Evolutionary conservation across 2,113 vertebrate genomes (phyloP), one percentile per base, ranked within the genome.

Genomic region (Cebidichthys violaceus): DNA sequence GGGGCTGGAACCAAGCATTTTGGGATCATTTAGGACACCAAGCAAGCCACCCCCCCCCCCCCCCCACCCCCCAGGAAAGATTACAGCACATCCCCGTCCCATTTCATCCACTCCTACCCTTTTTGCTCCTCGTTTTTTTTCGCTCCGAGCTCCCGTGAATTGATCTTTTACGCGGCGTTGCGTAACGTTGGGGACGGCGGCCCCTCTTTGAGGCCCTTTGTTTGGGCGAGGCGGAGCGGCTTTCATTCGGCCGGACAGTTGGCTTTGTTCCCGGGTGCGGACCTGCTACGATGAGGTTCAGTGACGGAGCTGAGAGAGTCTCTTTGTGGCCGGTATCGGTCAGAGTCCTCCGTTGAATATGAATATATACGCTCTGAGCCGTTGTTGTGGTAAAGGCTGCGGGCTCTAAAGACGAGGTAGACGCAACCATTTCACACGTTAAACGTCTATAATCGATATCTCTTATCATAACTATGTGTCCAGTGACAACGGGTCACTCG

Each of bases 181-280:
- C 65, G 61, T 91, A 94, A 94, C 85, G n/a, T 85, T 86, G 81
- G 84, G 78, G 90, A 83, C 86, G 86, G 3, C 86, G 54, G 85
- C 90, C 75, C 77, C 82, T 90, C 90, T 90, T 92, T 92, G 91
- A 92, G 91, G 71, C 43, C 43, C 88, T 92, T 92, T 93, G 90
- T 92, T 86, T 81, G 86, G 83, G 80, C 68, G 79, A 91, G 91
- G 91, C 77, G 88, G 90, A 83, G 90, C 81, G 86, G 64, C 70
- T 90, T 86, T 91, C 86, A 93, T 94, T 90, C 67, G 86, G 86
- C 83, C 64, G 60, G 93, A 89, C 89, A 84, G 87, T 88, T 93
- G 91, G 92, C 92, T 85, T 86, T 81, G 90, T 92, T 93, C 93
- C 92, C 65, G 59, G 83, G 57, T 9, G 11, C 8, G 9, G 87